phyloP scores from a whole-genome alignment of 2,888 invertebrate species.

The Antitype chi region DNA sequence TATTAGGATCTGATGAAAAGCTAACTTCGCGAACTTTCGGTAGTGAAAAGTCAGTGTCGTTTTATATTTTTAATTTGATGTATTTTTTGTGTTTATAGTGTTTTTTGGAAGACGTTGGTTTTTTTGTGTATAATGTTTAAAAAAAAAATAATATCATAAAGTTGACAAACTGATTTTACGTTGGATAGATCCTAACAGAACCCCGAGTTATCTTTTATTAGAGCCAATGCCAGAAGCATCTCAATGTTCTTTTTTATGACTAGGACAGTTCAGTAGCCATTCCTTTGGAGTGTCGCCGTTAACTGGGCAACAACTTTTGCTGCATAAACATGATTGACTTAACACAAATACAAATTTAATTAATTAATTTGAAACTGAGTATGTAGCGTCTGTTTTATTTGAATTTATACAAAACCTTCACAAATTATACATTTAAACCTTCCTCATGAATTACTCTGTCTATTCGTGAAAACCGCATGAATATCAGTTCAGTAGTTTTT shows the following conservation, averaged over 20 bases:
- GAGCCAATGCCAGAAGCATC: slow-evolving; percentile 12
- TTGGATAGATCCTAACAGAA: neutral
- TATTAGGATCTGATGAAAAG: too few relatives aligned
- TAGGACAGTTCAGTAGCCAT: slow-evolving; percentile 7
- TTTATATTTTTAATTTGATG: too few relatives aligned
- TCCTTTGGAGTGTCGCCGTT: slow-evolving; percentile 5
- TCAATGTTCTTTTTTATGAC: slow-evolving; percentile 27
- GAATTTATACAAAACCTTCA: neutral
- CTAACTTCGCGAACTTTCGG: too few relatives aligned
- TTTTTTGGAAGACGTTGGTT: too few relatives aligned
- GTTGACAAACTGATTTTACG: neutral
- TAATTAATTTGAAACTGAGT: neutral
- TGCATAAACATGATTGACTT: slow-evolving; percentile 9
- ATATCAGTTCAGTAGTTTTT: too few relatives aligned
- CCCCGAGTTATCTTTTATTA: neutral
- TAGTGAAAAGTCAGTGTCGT: too few relatives aligned
- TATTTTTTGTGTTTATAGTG: too few relatives aligned
- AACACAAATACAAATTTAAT: neutral
- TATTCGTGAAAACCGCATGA: too few relatives aligned
- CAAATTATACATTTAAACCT: too few relatives aligned
- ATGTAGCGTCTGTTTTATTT: neutral
- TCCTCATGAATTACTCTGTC: too few relatives aligned
- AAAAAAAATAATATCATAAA: neutral
- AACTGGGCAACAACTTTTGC: slow-evolving; percentile 7
- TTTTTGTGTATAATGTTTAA: too few relatives aligned